Base-by-base conservation (phyloP, 2,888 invertebrate genomes). In the Idaea biselata region DNA sequence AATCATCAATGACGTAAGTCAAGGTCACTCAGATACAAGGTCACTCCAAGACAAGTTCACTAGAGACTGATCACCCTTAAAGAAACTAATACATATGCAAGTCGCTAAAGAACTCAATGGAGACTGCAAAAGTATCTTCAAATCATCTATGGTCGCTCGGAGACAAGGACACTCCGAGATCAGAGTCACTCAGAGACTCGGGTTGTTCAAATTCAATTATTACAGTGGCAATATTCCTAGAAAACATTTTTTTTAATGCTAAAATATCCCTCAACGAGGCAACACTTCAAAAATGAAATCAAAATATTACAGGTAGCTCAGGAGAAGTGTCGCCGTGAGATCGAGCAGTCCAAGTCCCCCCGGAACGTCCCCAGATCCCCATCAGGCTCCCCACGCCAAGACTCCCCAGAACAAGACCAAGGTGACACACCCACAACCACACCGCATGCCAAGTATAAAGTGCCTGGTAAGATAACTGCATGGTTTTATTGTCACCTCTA, bases 11-110 rank as follows among this genome's bases (percentile, higher is more conserved):
- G 93, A 95, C 58, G 96, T 98, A 62, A 94, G 95, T 64, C 94
- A 94, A 70, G 83, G 91, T 16, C 96, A 97, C 11, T 97, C 0
- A 96, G 95, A 71, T 89, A 25, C 25, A 5, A 25, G 25, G 25
- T 25, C 25, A 25, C 25, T 25, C 25, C 1, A 5, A 25, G 25
- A 25, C 25, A 25, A 25, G 5, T n/a, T 25, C 25, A 25, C 25
- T 25, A 25, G 5, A 25, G 25, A 25, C 25, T 25, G 3, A 80
- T 94, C 70, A 80, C 78, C 17, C 86, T 94, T 61, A 88, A 85
- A 73, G 98, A 97, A 56, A 96, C 96, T 58, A 93, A 93, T 59
- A 62, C 96, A 97, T 88, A 96, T 97, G 58, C 93, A 93, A 61
- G 81, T 94, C 18, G 97, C 97, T 0, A 94, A 94, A 75, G 93